Base-by-base conservation (phyloP, 1,140 invertebrate genomes). In the Lepidostoma basale region DNA sequence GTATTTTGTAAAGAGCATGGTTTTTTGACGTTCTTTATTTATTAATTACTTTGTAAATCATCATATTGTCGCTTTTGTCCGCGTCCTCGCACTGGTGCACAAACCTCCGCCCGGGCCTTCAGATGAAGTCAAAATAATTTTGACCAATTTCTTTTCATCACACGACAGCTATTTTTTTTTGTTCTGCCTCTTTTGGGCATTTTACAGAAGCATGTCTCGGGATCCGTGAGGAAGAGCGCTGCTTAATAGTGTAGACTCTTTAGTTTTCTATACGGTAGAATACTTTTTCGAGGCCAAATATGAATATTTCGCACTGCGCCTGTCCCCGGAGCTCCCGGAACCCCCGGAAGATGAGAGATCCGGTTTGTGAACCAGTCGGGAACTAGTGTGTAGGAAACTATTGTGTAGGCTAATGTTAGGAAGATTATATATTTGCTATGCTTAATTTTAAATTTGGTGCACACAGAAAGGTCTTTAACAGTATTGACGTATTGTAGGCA, bases 341-440 rank as follows among this genome's bases (percentile, higher is more conserved):
- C n/a, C n/a, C n/a, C n/a, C n/a, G n/a, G n/a, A n/a, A n/a, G n/a
- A n/a, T n/a, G n/a, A n/a, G n/a, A n/a, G n/a, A n/a, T n/a, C n/a
- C n/a, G n/a, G n/a, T n/a, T n/a, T n/a, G n/a, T 36, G 1, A 23
- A 23, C 45, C 45, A 23, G 22, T 49, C 25, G 45, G 45, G 25
- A 22, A 20, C 18, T 12, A 23, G 45, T 23, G n/a, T 12, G 6
- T 25, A n/a, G n/a, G 18, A 23, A 49, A 49, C 9, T 49, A 49
- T 49, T n/a, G 12, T 49, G n/a, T 49, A 49, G 45, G 33, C 18
- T n/a, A n/a, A n/a, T n/a, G n/a, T n/a, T n/a, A n/a, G 25, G 45
- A 49, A 12, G 22, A 49, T 49, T 49, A 49, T 49, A 49, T 49
- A 49, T 49, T 49, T 49, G 45, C 45, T 49, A 49, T 49, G 45